A percentile compares a stretch with the other conserved stretches of the same genome.
Evolutionary conservation across 2,113 vertebrate species (phyloP).

Genomic region (Polypterus bichir): DNA sequence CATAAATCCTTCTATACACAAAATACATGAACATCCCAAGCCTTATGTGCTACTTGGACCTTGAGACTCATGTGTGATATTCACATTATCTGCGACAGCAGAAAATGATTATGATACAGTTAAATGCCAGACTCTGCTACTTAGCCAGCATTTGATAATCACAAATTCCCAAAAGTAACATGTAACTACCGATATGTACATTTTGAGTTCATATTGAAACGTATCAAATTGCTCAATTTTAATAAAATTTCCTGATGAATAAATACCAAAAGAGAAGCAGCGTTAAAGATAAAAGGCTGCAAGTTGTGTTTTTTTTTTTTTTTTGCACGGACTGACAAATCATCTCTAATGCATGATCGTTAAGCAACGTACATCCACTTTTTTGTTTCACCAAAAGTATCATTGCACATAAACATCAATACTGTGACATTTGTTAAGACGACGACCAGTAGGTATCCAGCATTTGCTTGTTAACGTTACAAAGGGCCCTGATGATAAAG

Average conservation of each 20-base stretch:
- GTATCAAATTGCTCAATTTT: slow-evolving; percentile 85
- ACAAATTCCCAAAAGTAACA: slow-evolving; percentile 41
- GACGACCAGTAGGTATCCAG: slow-evolving; percentile 65
- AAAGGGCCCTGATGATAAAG: slow-evolving; percentile 63
- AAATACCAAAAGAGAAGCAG: slow-evolving; percentile 81
- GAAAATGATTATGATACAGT: slow-evolving; percentile 63
- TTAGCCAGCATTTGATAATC: slow-evolving; percentile 21
- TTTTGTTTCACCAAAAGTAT: slow-evolving; percentile 54
- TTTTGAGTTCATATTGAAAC: slow-evolving; percentile 72
- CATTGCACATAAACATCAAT: slow-evolving; percentile 73
- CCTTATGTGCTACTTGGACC: slow-evolving; percentile 87
- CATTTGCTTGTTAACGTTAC: slow-evolving; percentile 50
- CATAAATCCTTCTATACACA: slow-evolving; percentile 98
- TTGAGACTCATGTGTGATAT: slow-evolving; percentile 69
- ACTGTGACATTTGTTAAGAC: slow-evolving; percentile 69
- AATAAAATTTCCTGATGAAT: slow-evolving; percentile 85
- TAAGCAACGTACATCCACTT: slow-evolving; percentile 58
- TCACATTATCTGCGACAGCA: slow-evolving; percentile 83
- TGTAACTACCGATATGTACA: slow-evolving; percentile 77
- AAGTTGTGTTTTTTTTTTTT: slow-evolving; percentile 54
- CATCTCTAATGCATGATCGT: slow-evolving; percentile 50
- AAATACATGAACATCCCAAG: slow-evolving; percentile 83
- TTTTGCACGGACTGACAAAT: slow-evolving; percentile 60
- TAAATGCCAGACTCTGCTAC: slow-evolving; percentile 46
- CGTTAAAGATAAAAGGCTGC: slow-evolving; percentile 67